Evolutionary conservation across 64 coral and sea anemone genomes (phyloP).

Genomic region (Actinia equina): DNA sequence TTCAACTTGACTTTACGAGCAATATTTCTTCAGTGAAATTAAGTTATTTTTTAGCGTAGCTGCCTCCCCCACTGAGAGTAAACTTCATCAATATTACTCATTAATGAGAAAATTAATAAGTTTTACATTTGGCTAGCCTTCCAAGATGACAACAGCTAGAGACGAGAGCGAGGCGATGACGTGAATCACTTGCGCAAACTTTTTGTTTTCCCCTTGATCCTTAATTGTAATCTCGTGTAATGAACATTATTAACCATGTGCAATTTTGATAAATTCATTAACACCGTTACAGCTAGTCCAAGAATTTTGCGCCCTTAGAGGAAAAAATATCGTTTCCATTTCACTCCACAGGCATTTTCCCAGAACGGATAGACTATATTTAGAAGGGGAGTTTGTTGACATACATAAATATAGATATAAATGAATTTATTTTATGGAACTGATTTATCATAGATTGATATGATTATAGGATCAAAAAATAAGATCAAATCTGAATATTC

Average conservation of each 20-base stretch:
- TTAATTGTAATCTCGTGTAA: not conserved
- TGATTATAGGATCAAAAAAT: not conserved
- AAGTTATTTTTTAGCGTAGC: not conserved
- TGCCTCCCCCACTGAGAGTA: not conserved
- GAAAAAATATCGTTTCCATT: not conserved
- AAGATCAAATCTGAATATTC: not conserved
- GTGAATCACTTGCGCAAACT: not conserved
- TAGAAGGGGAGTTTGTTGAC: not conserved
- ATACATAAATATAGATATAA: not conserved
- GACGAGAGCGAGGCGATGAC: not conserved
- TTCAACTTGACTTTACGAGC: not conserved
- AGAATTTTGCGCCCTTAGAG: not conserved
- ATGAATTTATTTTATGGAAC: not conserved
- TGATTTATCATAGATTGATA: not conserved
- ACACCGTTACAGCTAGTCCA: not conserved
- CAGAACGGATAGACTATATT: conserved; percentile 16
- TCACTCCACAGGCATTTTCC: conserved; percentile 17
- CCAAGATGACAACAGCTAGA: not conserved
- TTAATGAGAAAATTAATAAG: not conserved
- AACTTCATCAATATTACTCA: not conserved
- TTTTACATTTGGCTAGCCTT: not conserved
- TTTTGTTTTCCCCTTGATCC: not conserved
- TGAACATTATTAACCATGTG: not conserved
- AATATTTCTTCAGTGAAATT: not conserved
- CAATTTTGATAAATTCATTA: not conserved